Base-by-base conservation (phyloP, 2,888 invertebrate genomes). In the Aporophyla nigra region DNA sequence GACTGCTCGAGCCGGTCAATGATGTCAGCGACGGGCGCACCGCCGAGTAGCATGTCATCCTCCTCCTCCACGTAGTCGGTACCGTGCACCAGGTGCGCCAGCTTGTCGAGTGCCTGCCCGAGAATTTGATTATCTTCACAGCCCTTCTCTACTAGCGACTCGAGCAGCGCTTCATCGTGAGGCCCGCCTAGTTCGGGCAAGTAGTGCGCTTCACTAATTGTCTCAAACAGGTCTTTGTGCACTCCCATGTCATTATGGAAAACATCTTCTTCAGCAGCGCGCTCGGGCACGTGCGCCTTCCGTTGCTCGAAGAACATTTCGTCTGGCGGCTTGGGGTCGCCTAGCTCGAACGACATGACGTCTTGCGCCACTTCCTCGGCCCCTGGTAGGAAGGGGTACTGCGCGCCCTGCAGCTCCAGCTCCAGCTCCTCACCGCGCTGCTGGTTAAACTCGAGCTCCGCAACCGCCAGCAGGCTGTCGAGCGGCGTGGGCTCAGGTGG, bases 1-100 rank as follows among this genome's bases (percentile, higher is more conserved):
- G 98, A 97, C 86, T 97, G 97, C 87, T 97, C 97, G 56, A 98
- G 94, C 61, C 98, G 94, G 74, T 97, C 97, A 76, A 98, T 97
- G 79, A 98, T 97, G 88, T 98, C 98, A 5, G 96, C 94, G 12
- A 97, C 97, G 1, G 97, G 97, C 77, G 97, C 97, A 14, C 92
- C 93, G 68, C 93, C 92, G 78, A 97, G 89, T 73, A 97, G 87
- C 83, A 97, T 94, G 70, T 97, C 96, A 19, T 97, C 97, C 71
- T 96, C 96, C 66, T 96, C 97, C 68, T 96, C 97, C 7, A 91
- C 94, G 87, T 97, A 97, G 75, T 97, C 97, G 5, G 93, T 89
- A 49, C 93, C 92, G 83, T 95, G 92, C 62, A 95, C 95, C 5
- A 96, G 91, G 74, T 95, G 94, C 40, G 95, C 95, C 61, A 96